Base-by-base conservation (phyloP, 2,797 vertebrate genomes). In the Mionectes olivaceus region DNA sequence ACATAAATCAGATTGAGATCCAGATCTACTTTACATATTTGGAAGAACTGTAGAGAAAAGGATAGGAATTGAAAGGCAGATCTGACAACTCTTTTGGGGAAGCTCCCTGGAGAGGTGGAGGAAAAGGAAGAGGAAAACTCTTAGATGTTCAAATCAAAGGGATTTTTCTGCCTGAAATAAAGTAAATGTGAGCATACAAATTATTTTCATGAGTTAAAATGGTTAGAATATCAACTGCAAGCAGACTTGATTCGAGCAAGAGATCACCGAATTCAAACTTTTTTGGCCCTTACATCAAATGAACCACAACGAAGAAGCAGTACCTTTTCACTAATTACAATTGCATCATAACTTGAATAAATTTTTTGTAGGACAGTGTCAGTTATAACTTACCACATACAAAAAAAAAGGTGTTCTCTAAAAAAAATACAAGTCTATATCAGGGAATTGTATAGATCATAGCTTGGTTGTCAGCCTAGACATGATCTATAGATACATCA, bases 71-170 rank as follows among this genome's bases (percentile, higher is more conserved):
- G 78, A 91, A 80, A n/a, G 59, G 32, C 11, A 90, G 52, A 88
- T 83, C 30, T 89, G 79, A 87, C 33, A 80, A 50, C 2, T 55
- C 44, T 95, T 92, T 57, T 50, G 22, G 44, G 37, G 19, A 74
- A 75, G 30, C 7, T 92, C 56, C 53, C 79, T 78, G 55, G 86
- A 78, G 61, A 89, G 22, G 30, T 85, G 17, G 19, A 85, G 67
- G 28, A 83, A 92, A 92, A 83, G 18, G 65, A 91, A 89, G 69
- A 92, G 19, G 18, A 79, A 84, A 93, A 73, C 13, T 37, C 61
- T 91, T 78, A 87, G 61, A 93, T 81, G 57, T 83, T 37, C 43
- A 50, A 91, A 91, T 92, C 79, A 95, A 91, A 93, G 61, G 7
- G 37, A 52, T 65, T 74, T 83, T 87, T 11, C 57, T 83, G 19